phyloP scores from a whole-genome alignment of 1,140 invertebrate species.

The Lepidurus couesii region DNA sequence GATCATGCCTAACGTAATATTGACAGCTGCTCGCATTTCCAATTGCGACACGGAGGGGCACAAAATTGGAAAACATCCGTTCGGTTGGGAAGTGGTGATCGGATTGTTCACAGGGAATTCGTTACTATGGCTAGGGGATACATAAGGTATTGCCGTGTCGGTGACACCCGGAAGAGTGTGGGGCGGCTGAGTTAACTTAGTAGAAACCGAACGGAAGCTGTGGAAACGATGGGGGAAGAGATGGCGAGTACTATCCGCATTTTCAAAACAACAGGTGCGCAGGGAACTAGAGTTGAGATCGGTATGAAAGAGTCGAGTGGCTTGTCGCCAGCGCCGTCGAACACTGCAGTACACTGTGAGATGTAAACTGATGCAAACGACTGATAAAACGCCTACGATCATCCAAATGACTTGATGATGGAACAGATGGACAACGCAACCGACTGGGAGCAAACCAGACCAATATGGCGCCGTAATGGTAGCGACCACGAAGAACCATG shows the following conservation, averaged over 20 bases:
- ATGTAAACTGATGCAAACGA: not conserved
- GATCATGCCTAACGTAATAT: constrained; percentile 3
- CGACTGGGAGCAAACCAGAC: not conserved
- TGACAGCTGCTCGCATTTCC: constrained; percentile 3
- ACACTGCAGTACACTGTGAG: not conserved
- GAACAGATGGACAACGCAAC: not conserved
- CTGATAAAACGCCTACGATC: not conserved
- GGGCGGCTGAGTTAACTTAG: not conserved
- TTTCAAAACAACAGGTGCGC: not conserved
- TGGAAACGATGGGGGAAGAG: not conserved
- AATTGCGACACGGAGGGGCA: not conserved
- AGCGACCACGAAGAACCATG: not conserved
- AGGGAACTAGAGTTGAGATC: not conserved
- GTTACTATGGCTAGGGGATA: not conserved
- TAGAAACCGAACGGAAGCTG: not conserved
- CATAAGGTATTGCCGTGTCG: not conserved
- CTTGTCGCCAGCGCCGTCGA: not conserved
- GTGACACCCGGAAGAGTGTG: not conserved
- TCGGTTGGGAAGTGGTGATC: not conserved
- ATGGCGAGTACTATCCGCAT: not conserved
- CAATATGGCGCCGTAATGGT: constrained; percentile 5
- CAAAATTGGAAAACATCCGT: not conserved
- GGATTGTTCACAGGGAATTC: not conserved
- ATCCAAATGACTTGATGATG: not conserved
- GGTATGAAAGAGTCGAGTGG: not conserved